Conservation (phyloP, 2,888 invertebrate species). For the Seira sanloemensis region DNA sequence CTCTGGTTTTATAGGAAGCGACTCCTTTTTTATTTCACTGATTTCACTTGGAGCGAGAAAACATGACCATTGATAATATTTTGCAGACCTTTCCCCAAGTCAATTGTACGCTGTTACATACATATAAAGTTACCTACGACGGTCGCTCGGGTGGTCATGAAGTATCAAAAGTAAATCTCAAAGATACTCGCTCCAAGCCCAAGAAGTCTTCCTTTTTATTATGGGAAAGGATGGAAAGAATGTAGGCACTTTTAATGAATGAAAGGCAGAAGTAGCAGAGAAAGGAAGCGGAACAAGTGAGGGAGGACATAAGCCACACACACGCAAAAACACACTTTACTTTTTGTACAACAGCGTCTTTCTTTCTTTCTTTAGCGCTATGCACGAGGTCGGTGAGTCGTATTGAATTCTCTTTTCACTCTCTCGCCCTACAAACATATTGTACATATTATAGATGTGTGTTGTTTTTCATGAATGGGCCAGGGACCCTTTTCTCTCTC, state of each 20-base stretch:
- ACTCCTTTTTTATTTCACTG: neutral
- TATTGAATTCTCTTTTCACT: slow-evolving; percentile 10
- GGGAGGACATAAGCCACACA: slow-evolving; percentile 44
- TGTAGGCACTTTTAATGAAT: slow-evolving; percentile 44
- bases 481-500: neutral
- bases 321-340: no score
- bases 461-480: slow-evolving; percentile 46
- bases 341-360: no score
- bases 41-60: neutral
- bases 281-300: slow-evolving; percentile 4
- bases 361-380: no score
- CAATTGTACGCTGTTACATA: no score
- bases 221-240: neutral
- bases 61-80: slow-evolving; percentile 10
- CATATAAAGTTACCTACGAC: no score
- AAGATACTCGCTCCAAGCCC: neutral
- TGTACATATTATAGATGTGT: slow-evolving; percentile 20
- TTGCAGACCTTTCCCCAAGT: neutral
- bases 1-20: neutral
- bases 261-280: slow-evolving; percentile 6
- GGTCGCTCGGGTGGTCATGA: slow-evolving; percentile 3
- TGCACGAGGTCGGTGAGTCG: no score
- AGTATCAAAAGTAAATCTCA: neutral
- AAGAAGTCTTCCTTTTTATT: neutral
- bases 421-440: neutral